A percentile compares a stretch with the other conserved stretches of the same genome.
phyloP scores from a whole-genome alignment of 2,113 vertebrate genomes.

The Sceloporus undulatus region DNA sequence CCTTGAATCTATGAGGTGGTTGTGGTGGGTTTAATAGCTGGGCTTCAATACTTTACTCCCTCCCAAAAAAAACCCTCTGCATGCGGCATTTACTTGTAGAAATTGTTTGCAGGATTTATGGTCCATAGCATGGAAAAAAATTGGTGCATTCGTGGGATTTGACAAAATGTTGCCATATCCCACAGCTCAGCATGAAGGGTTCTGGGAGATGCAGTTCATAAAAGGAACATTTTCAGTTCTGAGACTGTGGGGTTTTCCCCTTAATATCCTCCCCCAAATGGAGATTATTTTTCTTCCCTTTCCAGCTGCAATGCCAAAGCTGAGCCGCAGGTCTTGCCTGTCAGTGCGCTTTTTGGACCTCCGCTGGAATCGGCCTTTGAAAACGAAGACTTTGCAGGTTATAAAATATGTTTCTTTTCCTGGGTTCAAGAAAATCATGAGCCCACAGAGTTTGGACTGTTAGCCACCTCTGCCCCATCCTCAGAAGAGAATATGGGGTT shows the following conservation, averaged over 20 bases:
- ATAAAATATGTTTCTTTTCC: not conserved
- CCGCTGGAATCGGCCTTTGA: constrained; percentile 88
- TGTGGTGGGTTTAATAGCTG: no score
- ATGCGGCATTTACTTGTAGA: no score
- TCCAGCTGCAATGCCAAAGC: constrained; percentile 52
- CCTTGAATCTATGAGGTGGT: no score
- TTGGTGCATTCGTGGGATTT: not conserved
- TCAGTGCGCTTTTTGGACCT: constrained; percentile 88
- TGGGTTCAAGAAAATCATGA: not conserved
- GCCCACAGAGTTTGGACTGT: no score
- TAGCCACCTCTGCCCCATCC: no score
- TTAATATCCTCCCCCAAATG: not conserved
- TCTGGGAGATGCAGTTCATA: not conserved
- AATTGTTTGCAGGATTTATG: not conserved
- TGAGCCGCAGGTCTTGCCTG: constrained; percentile 18
- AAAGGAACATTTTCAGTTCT: no score
- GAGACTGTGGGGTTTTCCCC: no score
- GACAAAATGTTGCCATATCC: no score
- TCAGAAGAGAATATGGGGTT: no score
- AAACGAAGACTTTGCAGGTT: constrained; percentile 86
- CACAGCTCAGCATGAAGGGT: not conserved
- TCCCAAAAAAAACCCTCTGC: no score
- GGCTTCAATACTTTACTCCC: no score
- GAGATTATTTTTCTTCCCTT: not conserved
- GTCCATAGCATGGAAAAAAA: not conserved